Evolutionary conservation across 2,797 vertebrate genomes (phyloP).

Genomic region (Acipenser transmontanus): DNA sequence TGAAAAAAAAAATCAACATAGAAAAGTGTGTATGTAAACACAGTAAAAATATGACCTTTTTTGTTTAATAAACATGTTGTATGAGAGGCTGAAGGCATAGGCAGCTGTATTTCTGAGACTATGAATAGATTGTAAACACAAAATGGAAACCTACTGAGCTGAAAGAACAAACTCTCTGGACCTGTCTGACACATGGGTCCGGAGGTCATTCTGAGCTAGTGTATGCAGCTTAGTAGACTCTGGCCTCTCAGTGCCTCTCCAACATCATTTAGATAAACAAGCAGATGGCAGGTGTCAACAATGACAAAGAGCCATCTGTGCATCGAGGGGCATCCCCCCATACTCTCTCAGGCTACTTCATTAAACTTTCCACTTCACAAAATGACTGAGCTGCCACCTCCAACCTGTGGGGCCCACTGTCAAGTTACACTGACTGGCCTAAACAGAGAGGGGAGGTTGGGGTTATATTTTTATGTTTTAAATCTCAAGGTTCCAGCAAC

Average conservation of each 20-base stretch:
- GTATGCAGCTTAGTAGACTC: constrained; percentile 69
- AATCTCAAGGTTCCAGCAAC: too few species aligned
- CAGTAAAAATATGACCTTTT: too few species aligned
- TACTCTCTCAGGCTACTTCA: constrained; percentile 70
- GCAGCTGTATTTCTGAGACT: constrained; percentile 33
- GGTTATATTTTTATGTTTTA: too few species aligned
- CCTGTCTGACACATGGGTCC: constrained; percentile 72
- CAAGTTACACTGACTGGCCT: too few species aligned
- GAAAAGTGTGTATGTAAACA: too few species aligned
- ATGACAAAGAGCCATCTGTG: constrained; percentile 98
- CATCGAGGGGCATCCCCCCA: constrained; percentile 69
- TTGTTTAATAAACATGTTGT: too few species aligned
- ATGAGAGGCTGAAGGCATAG: constrained; percentile 18
- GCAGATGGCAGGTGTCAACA: constrained; percentile 97
- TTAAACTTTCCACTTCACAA: constrained; percentile 70
- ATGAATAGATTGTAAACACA: constrained; percentile 43
- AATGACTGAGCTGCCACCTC: constrained; percentile 48
- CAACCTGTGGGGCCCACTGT: constrained; percentile 42
- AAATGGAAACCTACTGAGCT: constrained; percentile 47
- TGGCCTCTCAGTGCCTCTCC: constrained; percentile 58
- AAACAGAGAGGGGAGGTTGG: too few species aligned
- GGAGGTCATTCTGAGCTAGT: constrained; percentile 60
- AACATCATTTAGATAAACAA: constrained; percentile 74
- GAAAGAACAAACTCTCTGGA: constrained; percentile 63
- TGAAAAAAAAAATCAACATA: too few species aligned